Conservation (phyloP, 2,888 invertebrate species). For the Pomacea canaliculata region DNA sequence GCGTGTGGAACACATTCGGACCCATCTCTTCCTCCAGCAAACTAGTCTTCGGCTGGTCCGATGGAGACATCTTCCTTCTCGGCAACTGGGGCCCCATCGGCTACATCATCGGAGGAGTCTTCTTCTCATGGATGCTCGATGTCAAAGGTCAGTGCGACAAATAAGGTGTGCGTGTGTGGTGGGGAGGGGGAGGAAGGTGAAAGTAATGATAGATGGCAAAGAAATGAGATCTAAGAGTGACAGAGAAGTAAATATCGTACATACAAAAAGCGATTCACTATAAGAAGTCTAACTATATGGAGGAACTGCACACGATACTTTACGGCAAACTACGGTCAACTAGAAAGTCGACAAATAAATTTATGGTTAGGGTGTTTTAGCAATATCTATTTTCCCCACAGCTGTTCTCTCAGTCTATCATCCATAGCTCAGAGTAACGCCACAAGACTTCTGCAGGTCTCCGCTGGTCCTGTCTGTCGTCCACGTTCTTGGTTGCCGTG, state of each 20-base stretch:
- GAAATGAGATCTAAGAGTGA: no score
- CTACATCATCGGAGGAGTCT: slow-evolving; percentile 26
- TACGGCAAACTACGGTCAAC: no score
- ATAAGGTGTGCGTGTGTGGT: not conserved
- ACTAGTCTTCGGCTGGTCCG: slow-evolving; percentile 34
- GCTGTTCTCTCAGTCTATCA: no score
- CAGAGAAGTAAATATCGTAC: no score
- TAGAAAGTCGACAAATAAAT: no score
- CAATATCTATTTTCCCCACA: no score
- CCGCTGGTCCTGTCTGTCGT: not conserved
- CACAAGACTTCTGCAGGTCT: not conserved
- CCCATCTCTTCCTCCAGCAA: slow-evolving; percentile 32
- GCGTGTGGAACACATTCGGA: slow-evolving; percentile 37
- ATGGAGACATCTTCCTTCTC: slow-evolving; percentile 32
- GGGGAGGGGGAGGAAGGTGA: not conserved
- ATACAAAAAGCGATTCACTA: no score
- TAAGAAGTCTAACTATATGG: no score
- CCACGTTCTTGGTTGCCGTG: slow-evolving; percentile 33
- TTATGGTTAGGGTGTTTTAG: no score
- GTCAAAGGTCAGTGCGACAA: slow-evolving; percentile 34
- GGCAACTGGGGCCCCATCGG: slow-evolving; percentile 38
- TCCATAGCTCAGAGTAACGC: no score
- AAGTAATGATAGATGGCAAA: no score
- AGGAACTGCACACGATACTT: no score
- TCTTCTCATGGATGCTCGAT: slow-evolving; percentile 37